Percentiles rank a stretch among this genome's conserved stretches.
These are phyloP conservation scores for Mormyrus proboscirostris DNA, from an alignment of 2,797 vertebrate genomes.

Conservation along the genomic window DNA sequence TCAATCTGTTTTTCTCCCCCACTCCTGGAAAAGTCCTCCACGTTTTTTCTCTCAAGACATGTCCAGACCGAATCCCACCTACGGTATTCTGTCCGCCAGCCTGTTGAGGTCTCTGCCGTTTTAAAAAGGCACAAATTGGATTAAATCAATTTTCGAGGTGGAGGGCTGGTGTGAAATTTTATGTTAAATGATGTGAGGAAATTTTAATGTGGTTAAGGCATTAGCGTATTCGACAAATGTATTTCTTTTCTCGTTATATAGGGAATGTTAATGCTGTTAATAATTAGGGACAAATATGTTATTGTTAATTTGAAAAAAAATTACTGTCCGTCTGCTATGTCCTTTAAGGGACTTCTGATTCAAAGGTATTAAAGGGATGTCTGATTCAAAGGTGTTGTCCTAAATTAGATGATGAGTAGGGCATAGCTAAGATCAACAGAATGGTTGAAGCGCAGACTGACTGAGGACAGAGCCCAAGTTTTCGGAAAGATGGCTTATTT, in stretches of 20 bases:
- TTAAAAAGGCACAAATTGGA: not conserved
- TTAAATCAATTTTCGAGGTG: not conserved
- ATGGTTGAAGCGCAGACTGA: not conserved
- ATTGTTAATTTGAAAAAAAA: slow-evolving; percentile 23
- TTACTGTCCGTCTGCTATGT: not conserved
- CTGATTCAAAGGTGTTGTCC: slow-evolving; percentile 44
- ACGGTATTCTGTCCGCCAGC: not conserved
- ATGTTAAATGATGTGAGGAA: not conserved
- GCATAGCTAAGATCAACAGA: not conserved
- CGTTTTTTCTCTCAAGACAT: not conserved
- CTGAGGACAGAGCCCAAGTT: not conserved
- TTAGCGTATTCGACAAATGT: slow-evolving; percentile 45
- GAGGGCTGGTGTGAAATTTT: not conserved
- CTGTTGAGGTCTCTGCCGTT: not conserved
- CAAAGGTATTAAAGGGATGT: slow-evolving; percentile 51
- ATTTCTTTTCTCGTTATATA: slow-evolving; percentile 35
- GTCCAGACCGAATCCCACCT: not conserved
- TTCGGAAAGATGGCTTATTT: not conserved
- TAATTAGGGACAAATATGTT: slow-evolving; percentile 62
- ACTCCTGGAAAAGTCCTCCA: not conserved
- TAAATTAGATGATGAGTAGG: slow-evolving; percentile 37
- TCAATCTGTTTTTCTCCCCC: not conserved
- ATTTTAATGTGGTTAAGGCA: slow-evolving; percentile 59
- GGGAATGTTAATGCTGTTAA: slow-evolving; percentile 48
- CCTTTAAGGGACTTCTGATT: slow-evolving; percentile 54